Percentiles rank a stretch among this genome's conserved stretches.
Conservation (phyloP, 1,140 invertebrate species). For the Scaptomyza montana region DNA sequence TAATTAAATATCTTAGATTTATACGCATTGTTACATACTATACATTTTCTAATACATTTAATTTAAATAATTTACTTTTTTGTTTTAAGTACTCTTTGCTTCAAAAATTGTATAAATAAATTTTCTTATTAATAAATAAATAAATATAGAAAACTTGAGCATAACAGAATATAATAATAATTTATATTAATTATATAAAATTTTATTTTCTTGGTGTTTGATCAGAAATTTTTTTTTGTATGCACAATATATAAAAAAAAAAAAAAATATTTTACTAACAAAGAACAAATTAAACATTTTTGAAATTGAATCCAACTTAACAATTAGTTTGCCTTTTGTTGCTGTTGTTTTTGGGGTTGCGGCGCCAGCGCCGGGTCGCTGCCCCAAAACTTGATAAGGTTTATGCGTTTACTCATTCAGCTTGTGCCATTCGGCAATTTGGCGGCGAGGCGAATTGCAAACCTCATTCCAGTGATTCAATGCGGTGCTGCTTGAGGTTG, state of each 20-base stretch:
- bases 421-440: conserved; percentile 99
- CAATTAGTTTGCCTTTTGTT: conserved; percentile 31
- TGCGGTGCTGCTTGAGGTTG: conserved; percentile 90
- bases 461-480: conserved; percentile 98
- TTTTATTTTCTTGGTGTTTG: not conserved
- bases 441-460: conserved; percentile 96
- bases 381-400: conserved; percentile 11
- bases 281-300: conserved; percentile 2
- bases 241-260: conserved; percentile 9
- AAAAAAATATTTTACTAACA: not conserved
- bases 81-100: conserved; percentile 6
- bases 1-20: conserved; percentile 67
- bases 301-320: conserved; percentile 5
- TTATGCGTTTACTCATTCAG: conserved; percentile 90
- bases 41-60: conserved; percentile 81
- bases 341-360: conserved; percentile 17
- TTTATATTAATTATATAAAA: not conserved
- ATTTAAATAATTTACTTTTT: conserved; percentile 53
- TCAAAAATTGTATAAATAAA: too few relatives aligned
- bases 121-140: too few relatives aligned
- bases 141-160: conserved; percentile 20
- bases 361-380: conserved; percentile 62
- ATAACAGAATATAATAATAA: conserved; percentile 15
- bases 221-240: conserved; percentile 1
- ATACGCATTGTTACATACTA: conserved; percentile 64